Percentiles rank a stretch among this genome's conserved stretches.
These are phyloP conservation scores for Tauraco hartlaubi DNA, from an alignment of 2,797 vertebrate species.

Conservation along the genomic window DNA sequence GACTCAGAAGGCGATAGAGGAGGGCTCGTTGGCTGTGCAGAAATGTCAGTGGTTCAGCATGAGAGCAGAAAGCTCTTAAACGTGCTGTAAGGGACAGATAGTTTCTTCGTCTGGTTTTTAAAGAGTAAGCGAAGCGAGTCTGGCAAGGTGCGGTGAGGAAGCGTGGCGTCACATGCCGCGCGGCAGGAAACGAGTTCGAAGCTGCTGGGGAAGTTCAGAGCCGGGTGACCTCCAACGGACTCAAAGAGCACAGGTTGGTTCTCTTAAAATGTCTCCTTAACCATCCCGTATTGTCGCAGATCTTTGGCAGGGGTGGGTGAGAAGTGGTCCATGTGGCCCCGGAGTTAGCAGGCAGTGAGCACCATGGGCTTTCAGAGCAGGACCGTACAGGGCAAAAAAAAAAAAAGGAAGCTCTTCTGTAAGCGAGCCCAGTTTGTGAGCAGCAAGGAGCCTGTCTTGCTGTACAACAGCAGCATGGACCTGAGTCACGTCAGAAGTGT, in stretches of 20 bases:
- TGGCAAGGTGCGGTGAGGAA: conserved; percentile 79
- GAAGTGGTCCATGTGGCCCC: not conserved
- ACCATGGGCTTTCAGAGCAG: not conserved
- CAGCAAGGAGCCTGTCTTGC: conserved; percentile 5
- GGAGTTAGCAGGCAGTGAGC: not conserved
- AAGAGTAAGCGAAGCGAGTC: not conserved
- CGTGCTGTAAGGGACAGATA: not conserved
- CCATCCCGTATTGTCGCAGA: not conserved
- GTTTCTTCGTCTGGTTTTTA: conserved; percentile 54
- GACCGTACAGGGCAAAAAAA: not conserved
- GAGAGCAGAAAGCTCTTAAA: not conserved
- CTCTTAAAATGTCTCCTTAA: not conserved
- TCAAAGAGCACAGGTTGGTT: conserved; percentile 78
- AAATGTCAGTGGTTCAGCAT: conserved; percentile 24
- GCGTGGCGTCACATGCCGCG: conserved; percentile 72
- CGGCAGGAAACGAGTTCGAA: conserved; percentile 76
- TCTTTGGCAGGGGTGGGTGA: not conserved
- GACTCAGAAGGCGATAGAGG: conserved; percentile 30
- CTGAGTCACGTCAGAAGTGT: fast-evolving
- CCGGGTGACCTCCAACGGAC: conserved; percentile 14
- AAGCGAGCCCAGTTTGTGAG: not conserved
- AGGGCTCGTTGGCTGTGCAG: not conserved
- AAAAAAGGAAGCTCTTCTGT: not conserved
- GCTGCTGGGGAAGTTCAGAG: conserved; percentile 70
- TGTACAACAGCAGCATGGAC: not conserved